Evolutionary conservation across 2,888 invertebrate species (phyloP), one percentile per base, ranked within the genome.

Genomic region (Poecilobothrus nobilitatus): DNA sequence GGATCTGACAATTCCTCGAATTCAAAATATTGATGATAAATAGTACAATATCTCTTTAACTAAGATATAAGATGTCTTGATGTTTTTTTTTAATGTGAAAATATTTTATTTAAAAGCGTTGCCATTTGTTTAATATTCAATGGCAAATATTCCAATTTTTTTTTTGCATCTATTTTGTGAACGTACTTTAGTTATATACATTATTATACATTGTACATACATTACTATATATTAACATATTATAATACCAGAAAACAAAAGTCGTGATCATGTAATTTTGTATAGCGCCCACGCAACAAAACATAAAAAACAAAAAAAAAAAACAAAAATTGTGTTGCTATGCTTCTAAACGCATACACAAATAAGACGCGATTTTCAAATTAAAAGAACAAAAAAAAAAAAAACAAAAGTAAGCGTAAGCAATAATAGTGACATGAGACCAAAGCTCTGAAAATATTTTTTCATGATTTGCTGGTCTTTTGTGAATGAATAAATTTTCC

Each of bases 241-340:
- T 37, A 37, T 37, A 18, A 53, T 53, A 18, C 53, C 15, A 66
- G 63, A 66, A 70, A 66, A 70, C 15, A 61, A 33, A 67, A 68
- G 66, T 67, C 67, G 67, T 37, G 41, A 22, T 21, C 65, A 44
- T 67, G 27, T 65, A 65, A 65, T 65, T 63, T 63, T 63, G 53
- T 4, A 53, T 53, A 53, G 53, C 53, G 53, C 53, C 53, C 53
- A 53, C 53, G 53, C 53, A 53, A 15, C 12, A 53, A 5, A 18
- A 53, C 53, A 18, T 53, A 6, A n/a, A 18, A n/a, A 53, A n/a
- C n/a, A n/a, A n/a, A n/a, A n/a, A n/a, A n/a, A n/a, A n/a, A n/a
- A n/a, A n/a, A n/a, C n/a, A n/a, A 6, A 53, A 6, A 53, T n/a
- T 53, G n/a, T 18, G n/a, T 3, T 27, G 18, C 53, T 53, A 53